Evolutionary conservation across 2,797 vertebrate genomes (phyloP), one percentile per base, ranked within the genome.

Genomic region (Rachycentron canadum): DNA sequence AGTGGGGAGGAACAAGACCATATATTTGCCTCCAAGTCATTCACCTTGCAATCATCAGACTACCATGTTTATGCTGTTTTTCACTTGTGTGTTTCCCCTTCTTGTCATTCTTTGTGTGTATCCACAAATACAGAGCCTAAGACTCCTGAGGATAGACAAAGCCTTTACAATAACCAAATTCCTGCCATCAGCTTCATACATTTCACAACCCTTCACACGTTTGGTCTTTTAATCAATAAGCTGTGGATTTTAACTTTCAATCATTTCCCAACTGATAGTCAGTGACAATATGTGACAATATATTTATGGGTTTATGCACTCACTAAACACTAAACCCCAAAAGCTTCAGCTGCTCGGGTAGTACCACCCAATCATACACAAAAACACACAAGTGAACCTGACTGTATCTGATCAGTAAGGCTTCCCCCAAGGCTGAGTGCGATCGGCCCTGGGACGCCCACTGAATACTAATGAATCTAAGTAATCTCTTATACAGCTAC

Each of bases 381-480:
- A 26, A 57, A 43, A 47, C 6, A 23, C 7, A n/a, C 2, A 41
- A 25, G 21, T 56, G 49, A 63, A 45, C 16, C 5, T 4, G 19
- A 5, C 23, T 66, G 43, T 52, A 12, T 53, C 67, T 45, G 21
- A 40, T 59, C 61, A n/a, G 26, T 25, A n/a, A 45, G 50, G 38
- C 62, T 60, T 74, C 55, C 58, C 72, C 13, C 53, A 43, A 63
- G 64, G 62, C 69, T 70, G 41, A 32, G 38, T 38, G 53, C 57
- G 38, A 69, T 62, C 43, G 7, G 30, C 58, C n/a, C 5, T 8
- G 30, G n/a, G 60, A 26, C 78, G 62, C 43, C 43, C 13, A 45
- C 13, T 50, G 69, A 84, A 82, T 82, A 52, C 53, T 79, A 70
- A 82, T 77, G 28, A 64, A 79, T 71, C 28, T 43, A 52, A 52